Evolutionary conservation across 2,113 vertebrate genomes (phyloP).

Genomic region (Daboia siamensis): DNA sequence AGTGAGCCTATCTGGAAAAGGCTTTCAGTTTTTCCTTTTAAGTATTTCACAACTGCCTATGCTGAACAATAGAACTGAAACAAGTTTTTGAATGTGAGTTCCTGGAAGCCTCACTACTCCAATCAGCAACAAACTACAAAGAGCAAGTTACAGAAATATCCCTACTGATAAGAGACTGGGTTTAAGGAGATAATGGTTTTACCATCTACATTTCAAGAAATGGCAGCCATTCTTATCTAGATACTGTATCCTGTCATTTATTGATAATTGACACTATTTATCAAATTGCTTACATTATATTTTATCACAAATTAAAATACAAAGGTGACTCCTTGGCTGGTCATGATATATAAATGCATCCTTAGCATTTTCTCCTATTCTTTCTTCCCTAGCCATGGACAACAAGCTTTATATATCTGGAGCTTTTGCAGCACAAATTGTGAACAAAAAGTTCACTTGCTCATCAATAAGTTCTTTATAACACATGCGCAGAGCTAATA

Average conservation of each 20-base stretch:
- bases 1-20: not conserved
- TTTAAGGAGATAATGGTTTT: not conserved
- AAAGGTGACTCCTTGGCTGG: not conserved
- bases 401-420: slow-evolving; percentile 29
- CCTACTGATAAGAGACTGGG: not conserved
- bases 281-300: not conserved
- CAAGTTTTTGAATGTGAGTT: not conserved
- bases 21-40: not conserved
- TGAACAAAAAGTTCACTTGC: slow-evolving; percentile 40
- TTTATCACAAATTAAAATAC: not conserved
- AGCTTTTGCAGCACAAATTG: slow-evolving; percentile 27
- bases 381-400: not conserved
- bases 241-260: not conserved
- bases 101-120: not conserved
- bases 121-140: not conserved
- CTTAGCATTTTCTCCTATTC: slow-evolving; percentile 28
- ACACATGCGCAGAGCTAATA: slow-evolving; percentile 39
- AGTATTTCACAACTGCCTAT: not conserved
- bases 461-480: slow-evolving; percentile 54
- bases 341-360: slow-evolving; percentile 23
- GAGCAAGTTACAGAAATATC: not conserved
- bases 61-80: not conserved
- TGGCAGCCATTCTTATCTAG: slow-evolving; percentile 11
- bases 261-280: not conserved
- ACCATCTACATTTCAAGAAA: slow-evolving; percentile 6